Evolutionary conservation across 92 coral and sea anemone genomes (phyloP), one percentile per base, ranked within the genome.

Genomic region (Heliopora coerulea): DNA sequence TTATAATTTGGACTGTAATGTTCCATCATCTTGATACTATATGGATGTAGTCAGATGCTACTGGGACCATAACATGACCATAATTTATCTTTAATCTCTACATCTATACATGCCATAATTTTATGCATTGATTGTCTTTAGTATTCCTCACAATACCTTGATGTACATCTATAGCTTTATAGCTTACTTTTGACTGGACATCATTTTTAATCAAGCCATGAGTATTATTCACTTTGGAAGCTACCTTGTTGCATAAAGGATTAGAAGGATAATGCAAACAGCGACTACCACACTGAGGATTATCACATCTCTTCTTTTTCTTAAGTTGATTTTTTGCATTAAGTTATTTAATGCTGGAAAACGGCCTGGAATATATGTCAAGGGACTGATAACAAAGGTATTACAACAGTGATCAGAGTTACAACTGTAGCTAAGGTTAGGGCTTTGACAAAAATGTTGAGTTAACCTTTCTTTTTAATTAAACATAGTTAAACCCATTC

Each of bases 321-420:
- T 78, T 60, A 93, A 76, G 81, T 90, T 95, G 18, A 95, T 90
- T 21, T 90, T 86, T 70, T 95, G 99, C 88, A 95, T 95, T 65
- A 95, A 89, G 72, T 90, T 95, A 72, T 95, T 95, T 29, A 95
- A 80, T 31, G 85, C 96, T 0, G 99, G 96, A 34, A 95, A 95
- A 46, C 96, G 95, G 77, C 83, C 98, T 93, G 63, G 30, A 65
- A 54, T 64, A 12, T 1, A 13, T 66, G 84, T 86, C 50, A 86
- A 86, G 84, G 79, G 68, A 73, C 11, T 37, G 11, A 37, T 37
- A 37, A 4, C 4, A 37, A 11, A 37, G 40, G 28, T 18, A 5
- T 17, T 10, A 11, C 24, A 1, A 24, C 17, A 65, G 24, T 57
- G 24, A 17, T 59, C 28, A 18, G 1, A 57, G 17, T n/a, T n/a